Conservation (phyloP, 2,113 vertebrate genomes). For the Genyomyrus donnyi region DNA sequence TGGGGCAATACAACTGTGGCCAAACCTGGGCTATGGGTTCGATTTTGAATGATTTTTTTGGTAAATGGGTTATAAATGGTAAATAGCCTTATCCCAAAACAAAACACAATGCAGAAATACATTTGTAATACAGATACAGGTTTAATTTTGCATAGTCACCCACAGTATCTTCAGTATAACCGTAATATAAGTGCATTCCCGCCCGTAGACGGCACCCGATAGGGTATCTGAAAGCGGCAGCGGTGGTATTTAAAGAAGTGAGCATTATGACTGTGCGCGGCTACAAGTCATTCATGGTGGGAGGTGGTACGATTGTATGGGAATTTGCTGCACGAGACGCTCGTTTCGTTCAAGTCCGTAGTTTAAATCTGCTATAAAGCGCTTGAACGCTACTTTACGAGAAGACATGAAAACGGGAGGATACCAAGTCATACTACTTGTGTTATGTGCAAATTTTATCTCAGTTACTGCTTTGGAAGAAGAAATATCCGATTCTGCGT, state of each 20-base stretch:
- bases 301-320: not conserved
- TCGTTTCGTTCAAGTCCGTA: not conserved
- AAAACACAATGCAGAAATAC: not conserved
- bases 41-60: not conserved
- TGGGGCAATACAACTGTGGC: not conserved
- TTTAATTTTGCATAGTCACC: not conserved
- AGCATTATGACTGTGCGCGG: slow-evolving; percentile 44
- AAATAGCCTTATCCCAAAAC: not conserved
- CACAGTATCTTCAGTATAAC: not conserved
- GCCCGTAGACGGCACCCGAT: slow-evolving; percentile 49
- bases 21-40: not conserved
- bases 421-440: slow-evolving; percentile 41
- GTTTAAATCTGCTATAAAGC: not conserved
- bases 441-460: slow-evolving; percentile 43
- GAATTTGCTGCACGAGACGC: slow-evolving; percentile 17
- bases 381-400: not conserved
- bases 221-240: slow-evolving; percentile 25
- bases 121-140: not conserved
- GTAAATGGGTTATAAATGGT: not conserved
- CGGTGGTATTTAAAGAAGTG: slow-evolving; percentile 57
- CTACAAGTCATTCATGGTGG: slow-evolving; percentile 34
- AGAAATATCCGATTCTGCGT: slow-evolving; percentile 41
- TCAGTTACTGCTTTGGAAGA: slow-evolving; percentile 52
- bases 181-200: slow-evolving; percentile 25
- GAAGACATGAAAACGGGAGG: slow-evolving; percentile 53